Conservation (phyloP, 2,797 vertebrate species). For the Sebastes melanostomus region DNA sequence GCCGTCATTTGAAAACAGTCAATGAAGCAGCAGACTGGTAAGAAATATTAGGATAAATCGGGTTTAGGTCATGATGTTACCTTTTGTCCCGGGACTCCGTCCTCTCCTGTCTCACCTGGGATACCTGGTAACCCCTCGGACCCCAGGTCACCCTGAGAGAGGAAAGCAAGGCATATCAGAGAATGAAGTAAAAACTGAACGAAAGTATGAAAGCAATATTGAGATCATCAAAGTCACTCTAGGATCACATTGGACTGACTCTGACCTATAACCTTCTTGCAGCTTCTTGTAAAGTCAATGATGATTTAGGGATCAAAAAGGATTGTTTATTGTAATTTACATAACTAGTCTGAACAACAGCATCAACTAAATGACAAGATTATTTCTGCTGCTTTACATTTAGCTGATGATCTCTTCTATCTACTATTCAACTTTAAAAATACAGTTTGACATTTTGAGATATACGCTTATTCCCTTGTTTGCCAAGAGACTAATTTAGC, state of each 20-base stretch:
- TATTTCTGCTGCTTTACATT: neutral
- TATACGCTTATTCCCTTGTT: no score
- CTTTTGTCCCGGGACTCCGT: constrained; percentile 83
- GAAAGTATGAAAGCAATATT: neutral
- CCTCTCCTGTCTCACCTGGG: constrained; percentile 80
- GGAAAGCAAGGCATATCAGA: neutral
- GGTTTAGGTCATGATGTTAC: constrained; percentile 46
- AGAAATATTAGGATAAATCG: neutral
- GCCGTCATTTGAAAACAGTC: neutral
- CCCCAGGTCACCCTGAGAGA: constrained; percentile 83
- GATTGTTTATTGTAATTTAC: neutral
- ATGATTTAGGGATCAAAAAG: neutral
- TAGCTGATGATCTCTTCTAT: neutral
- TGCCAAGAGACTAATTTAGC: neutral
- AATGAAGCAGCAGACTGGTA: neutral
- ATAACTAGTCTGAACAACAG: neutral
- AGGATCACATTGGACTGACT: neutral
- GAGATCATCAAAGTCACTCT: neutral
- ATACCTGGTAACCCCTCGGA: constrained; percentile 76
- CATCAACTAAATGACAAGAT: neutral
- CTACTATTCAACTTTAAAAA: neutral
- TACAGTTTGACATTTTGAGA: neutral
- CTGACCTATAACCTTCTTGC: neutral
- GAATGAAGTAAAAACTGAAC: neutral
- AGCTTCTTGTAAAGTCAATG: neutral